A percentile compares a stretch with the other conserved stretches of the same genome.
phyloP scores from a whole-genome alignment of 2,113 vertebrate species.

The Phyllostomus hastatus region DNA sequence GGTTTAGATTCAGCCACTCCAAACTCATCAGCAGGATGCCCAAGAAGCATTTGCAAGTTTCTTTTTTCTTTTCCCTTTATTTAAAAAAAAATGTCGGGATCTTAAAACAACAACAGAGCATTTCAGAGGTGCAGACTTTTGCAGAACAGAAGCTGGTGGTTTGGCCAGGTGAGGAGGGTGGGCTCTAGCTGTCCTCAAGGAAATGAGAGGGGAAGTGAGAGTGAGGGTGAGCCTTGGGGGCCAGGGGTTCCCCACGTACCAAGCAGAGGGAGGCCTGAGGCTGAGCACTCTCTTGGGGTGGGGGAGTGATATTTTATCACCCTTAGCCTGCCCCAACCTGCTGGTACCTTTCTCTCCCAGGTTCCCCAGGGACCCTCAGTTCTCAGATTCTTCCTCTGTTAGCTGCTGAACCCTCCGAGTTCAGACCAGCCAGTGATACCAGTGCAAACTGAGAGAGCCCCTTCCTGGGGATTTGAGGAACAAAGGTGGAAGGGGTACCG shows the following conservation, averaged over 20 bases:
- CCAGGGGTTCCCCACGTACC: neutral
- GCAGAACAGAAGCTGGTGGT: neutral
- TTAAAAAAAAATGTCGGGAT: constrained; percentile 17
- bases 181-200: neutral
- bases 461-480: neutral
- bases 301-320: neutral
- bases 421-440: neutral
- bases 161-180: neutral
- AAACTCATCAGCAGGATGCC: neutral
- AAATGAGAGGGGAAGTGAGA: neutral
- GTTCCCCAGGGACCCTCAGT: neutral
- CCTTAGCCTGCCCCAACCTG: too few species aligned
- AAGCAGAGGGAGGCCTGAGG: neutral
- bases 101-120: constrained; percentile 20
- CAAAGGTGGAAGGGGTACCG: too few species aligned
- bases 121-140: constrained; percentile 11
- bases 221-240: neutral
- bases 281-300: neutral
- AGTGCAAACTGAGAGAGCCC: accelerated
- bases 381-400: neutral
- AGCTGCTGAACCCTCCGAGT: neutral
- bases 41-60: neutral
- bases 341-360: accelerated
- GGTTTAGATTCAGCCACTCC: neutral
- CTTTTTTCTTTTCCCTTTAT: constrained; percentile 41